Conservation (phyloP, 2,888 invertebrate genomes). For the Clitarchus hookeri region DNA sequence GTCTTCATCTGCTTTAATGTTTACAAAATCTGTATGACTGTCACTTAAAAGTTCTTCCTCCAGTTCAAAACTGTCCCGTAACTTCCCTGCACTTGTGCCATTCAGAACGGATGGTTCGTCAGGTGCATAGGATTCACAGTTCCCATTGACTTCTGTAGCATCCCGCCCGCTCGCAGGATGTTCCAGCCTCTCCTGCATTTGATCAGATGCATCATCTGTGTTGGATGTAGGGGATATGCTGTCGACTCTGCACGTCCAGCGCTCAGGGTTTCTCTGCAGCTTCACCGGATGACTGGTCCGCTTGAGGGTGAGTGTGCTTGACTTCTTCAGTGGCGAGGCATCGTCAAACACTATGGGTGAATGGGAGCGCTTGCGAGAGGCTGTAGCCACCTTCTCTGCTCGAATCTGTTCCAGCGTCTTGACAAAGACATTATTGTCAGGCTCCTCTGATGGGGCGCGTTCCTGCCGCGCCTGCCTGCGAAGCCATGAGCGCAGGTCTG, state of each 20-base stretch:
- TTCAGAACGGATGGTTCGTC: neutral
- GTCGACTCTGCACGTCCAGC: neutral
- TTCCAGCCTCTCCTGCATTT: too few relatives aligned
- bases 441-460: constrained; percentile 19
- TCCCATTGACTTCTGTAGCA: neutral
- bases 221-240: too few relatives aligned
- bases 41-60: constrained; percentile 19
- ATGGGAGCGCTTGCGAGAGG: constrained; percentile 29
- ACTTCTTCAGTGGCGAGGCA: neutral
- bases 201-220: too few relatives aligned
- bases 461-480: neutral
- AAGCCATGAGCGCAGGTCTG: neutral
- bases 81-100: neutral
- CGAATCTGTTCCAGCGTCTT: constrained; percentile 47
- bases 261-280: constrained; percentile 7
- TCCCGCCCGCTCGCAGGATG: neutral
- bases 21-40: neutral
- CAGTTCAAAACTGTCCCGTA: neutral
- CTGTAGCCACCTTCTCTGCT: constrained; percentile 38
- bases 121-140: neutral
- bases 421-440: constrained; percentile 38
- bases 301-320: too few relatives aligned
- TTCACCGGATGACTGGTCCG: neutral
- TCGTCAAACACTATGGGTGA: constrained; percentile 33
- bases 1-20: constrained; percentile 10